Evolutionary conservation across 2,888 invertebrate species (phyloP).

Genomic region (Drosophila longiperda): DNA sequence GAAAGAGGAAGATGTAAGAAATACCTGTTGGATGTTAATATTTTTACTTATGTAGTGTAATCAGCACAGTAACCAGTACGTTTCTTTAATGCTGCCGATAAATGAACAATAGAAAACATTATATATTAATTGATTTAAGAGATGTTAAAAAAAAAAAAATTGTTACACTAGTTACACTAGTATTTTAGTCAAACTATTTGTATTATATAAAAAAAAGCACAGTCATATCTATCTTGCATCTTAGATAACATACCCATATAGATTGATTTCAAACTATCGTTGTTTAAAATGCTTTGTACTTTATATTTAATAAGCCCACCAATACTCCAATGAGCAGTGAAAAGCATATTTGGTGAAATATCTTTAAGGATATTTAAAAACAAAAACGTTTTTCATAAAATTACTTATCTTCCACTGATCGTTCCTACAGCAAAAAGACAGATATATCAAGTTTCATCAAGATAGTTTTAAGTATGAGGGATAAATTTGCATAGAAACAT

Average conservation of each 20-base stretch:
- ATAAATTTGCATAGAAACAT: too few relatives aligned
- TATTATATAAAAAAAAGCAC: too few relatives aligned
- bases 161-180: too few relatives aligned
- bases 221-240: too few relatives aligned
- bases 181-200: too few relatives aligned
- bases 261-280: too few relatives aligned
- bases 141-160: neutral
- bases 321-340: neutral
- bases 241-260: too few relatives aligned
- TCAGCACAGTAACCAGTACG: neutral
- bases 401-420: neutral
- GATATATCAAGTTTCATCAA: too few relatives aligned
- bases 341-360: neutral
- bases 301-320: too few relatives aligned
- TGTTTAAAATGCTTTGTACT: too few relatives aligned
- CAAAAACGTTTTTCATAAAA: neutral
- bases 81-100: neutral
- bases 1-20: conserved; percentile 10
- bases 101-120: neutral
- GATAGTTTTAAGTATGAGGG: too few relatives aligned
- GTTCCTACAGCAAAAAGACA: neutral
- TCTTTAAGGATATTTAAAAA: neutral
- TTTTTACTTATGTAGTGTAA: neutral
- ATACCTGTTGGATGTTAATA: neutral
- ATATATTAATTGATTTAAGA: neutral